phyloP scores from a whole-genome alignment of 1,140 invertebrate genomes.

The Tetragnatha versicolor region DNA sequence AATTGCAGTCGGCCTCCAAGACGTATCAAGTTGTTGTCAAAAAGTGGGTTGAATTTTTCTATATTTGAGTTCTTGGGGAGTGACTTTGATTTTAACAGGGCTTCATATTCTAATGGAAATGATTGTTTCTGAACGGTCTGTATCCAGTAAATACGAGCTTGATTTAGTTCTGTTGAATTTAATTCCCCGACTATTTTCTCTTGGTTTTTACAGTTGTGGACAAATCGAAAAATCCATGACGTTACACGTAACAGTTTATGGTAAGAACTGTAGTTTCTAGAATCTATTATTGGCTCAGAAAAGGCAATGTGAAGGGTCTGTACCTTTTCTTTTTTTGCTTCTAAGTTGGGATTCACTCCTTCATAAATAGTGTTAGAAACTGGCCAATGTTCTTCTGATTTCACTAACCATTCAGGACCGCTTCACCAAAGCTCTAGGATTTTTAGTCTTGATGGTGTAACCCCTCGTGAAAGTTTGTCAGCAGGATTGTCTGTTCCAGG shows the following conservation, averaged over 20 bases:
- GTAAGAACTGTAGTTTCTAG: slow-evolving; percentile 1
- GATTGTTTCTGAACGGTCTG: slow-evolving; percentile 9
- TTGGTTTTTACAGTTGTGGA: neutral
- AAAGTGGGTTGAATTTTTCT: slow-evolving; percentile 5
- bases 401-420: neutral
- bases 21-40: neutral
- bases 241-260: slow-evolving; percentile 1
- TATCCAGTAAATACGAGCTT: slow-evolving; percentile 11
- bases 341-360: neutral
- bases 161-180: neutral
- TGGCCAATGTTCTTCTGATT: slow-evolving; percentile 20
- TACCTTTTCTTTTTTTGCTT: neutral
- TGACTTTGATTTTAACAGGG: neutral
- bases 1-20: slow-evolving; percentile 18
- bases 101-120: neutral
- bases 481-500: neutral
- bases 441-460: neutral
- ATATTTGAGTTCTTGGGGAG: slow-evolving; percentile 19
- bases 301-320: neutral
- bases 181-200: neutral
- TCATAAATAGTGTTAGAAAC: neutral
- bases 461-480: neutral
- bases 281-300: slow-evolving; percentile 6
- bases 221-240: slow-evolving; percentile 10
- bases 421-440: neutral